Evolutionary conservation across 2,797 vertebrate species (phyloP).

Genomic region (Nyctalus aviator): DNA sequence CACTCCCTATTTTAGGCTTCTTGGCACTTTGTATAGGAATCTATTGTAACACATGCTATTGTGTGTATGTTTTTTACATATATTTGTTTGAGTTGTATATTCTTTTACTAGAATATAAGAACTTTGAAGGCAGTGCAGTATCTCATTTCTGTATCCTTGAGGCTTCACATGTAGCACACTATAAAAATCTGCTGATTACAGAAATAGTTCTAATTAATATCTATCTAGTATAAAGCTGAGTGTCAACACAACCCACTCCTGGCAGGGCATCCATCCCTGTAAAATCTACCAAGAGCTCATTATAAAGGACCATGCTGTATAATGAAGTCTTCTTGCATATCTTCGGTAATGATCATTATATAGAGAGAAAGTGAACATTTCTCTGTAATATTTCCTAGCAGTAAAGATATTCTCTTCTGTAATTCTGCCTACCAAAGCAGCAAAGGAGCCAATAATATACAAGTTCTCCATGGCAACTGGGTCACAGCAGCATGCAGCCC

Average conservation of each 20-base stretch:
- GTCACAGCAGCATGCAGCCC: slow-evolving; percentile 76
- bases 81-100: not conserved
- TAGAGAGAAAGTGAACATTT: slow-evolving; percentile 80
- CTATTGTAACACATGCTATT: not conserved
- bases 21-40: not conserved
- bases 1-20: not conserved
- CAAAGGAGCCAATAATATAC: slow-evolving; percentile 75
- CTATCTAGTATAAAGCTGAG: not conserved
- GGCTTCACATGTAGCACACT: not conserved
- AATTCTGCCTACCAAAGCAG: slow-evolving; percentile 78
- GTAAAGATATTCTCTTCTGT: slow-evolving; percentile 80
- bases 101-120: not conserved
- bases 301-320: slow-evolving; percentile 74
- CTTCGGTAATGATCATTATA: slow-evolving; percentile 79
- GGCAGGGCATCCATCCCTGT: not conserved
- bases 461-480: slow-evolving; percentile 83
- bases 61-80: not conserved
- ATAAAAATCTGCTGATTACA: not conserved
- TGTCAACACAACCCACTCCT: slow-evolving; percentile 31
- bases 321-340: slow-evolving; percentile 79
- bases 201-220: not conserved
- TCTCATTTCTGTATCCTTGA: not conserved
- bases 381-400: slow-evolving; percentile 82
- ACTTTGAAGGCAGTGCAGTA: not conserved
- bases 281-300: slow-evolving; percentile 62